phyloP scores from a whole-genome alignment of 2,113 vertebrate genomes.

The Cryptoleucopteryx plumbea region DNA sequence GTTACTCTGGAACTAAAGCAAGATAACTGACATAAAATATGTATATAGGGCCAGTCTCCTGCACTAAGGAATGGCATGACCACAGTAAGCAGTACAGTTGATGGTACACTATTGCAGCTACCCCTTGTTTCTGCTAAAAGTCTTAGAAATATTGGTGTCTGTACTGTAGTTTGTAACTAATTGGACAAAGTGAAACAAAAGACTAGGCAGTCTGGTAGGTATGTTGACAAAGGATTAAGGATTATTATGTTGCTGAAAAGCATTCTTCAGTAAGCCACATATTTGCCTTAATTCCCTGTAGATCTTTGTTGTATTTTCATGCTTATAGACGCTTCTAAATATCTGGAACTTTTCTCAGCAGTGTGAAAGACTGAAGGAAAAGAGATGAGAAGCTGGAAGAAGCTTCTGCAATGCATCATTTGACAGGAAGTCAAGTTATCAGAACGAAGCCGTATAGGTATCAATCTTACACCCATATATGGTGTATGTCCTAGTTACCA shows the following conservation, averaged over 20 bases:
- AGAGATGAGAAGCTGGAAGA: constrained; percentile 57
- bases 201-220: neutral
- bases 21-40: neutral
- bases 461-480: constrained; percentile 78
- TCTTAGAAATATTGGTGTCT: neutral
- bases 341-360: neutral
- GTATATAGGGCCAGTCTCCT: too few species aligned
- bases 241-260: neutral
- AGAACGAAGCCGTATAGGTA: constrained; percentile 82
- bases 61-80: neutral
- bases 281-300: neutral
- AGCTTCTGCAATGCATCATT: constrained; percentile 86
- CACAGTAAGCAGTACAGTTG: neutral
- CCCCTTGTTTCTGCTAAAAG: neutral
- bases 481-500: constrained; percentile 75
- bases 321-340: neutral
- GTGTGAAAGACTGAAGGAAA: neutral
- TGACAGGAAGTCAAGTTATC: constrained; percentile 90
- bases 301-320: neutral
- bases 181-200: neutral
- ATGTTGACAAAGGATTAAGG: neutral
- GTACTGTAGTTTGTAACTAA: neutral
- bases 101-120: neutral
- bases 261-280: neutral
- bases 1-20: neutral